Conservation (phyloP, 2,888 invertebrate species). For the Conchocele bisecta region DNA sequence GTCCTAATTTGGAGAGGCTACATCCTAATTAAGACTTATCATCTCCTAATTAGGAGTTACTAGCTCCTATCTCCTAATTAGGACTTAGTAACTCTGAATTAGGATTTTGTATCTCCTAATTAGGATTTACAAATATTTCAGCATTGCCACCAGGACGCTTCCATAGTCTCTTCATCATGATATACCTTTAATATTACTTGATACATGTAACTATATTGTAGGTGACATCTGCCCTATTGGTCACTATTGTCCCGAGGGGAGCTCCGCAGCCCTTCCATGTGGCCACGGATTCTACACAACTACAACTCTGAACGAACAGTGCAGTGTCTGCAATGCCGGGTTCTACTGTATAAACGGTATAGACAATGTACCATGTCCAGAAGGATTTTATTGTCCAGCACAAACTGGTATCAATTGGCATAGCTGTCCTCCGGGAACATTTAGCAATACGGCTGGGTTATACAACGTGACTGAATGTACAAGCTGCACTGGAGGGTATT, state of each 20-base stretch:
- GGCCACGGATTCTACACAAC: conserved; percentile 71
- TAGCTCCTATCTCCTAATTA: too few species aligned
- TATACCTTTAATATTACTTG: too few species aligned
- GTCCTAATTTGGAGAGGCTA: too few species aligned
- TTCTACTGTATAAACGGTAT: conserved; percentile 73
- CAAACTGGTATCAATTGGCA: conserved; percentile 74
- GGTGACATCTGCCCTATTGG: conserved; percentile 77
- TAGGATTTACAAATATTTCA: too few species aligned
- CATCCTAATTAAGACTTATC: too few species aligned
- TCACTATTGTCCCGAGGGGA: conserved; percentile 78
- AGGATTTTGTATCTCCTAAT: too few species aligned
- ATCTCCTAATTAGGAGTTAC: too few species aligned
- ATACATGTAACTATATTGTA: too few species aligned
- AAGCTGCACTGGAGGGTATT: conserved; percentile 77
- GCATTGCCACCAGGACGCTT: too few species aligned
- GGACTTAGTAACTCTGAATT: too few species aligned
- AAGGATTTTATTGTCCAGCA: conserved; percentile 76
- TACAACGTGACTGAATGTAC: conserved; percentile 73
- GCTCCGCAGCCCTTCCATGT: conserved; percentile 70
- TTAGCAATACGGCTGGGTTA: conserved; percentile 67
- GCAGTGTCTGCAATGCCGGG: conserved; percentile 76
- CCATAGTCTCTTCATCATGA: too few species aligned
- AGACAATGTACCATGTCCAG: conserved; percentile 72
- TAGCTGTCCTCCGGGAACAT: conserved; percentile 79
- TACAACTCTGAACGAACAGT: conserved; percentile 69